Evolutionary conservation across 1,140 invertebrate species (phyloP), one percentile per base, ranked within the genome.

Genomic region (Drosophila kohkoa): DNA sequence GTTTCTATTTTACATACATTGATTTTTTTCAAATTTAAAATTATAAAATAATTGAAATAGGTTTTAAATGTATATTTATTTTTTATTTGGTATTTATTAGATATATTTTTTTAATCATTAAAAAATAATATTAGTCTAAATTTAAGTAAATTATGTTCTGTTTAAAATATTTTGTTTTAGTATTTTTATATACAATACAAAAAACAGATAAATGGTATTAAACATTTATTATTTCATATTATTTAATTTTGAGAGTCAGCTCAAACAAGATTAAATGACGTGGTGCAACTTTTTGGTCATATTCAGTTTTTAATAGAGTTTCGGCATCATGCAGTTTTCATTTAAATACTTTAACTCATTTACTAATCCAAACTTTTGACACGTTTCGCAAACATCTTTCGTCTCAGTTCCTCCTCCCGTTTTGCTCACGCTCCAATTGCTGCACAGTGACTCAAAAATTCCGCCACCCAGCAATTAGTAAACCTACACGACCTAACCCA

Each of bases 401-500:
- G 16, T 20, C 46, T 45, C 57, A 46, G 30, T 52, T 25, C 2
- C 41, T 25, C 5, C 41, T 46, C 62, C 25, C 3, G 16, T 45
- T 48, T 16, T 38, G 16, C 45, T 87, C 72, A 87, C 79, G 83
- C 83, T 80, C 83, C 83, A 88, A 79, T 88, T 87, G 80, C 74
- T 43, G 64, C 76, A 82, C 63, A 82, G 78, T 79, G 83, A 87
- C 76, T 88, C 83, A 79, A 77, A 62, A 74, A 75, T 71, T 88
- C 64, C 51, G 83, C 83, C 83, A 88, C 83, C 80, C 80, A 88
- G 83, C 83, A 87, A 87, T 87, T 87, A 87, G 83, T 80, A 68
- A 70, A 80, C 83, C 83, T 77, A 87, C 83, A 88, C 83, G 80
- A 87, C 83, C 83, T 87, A 87, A 81, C 83, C 83, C 83, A 87